Conservation (phyloP, 2,113 vertebrate genomes). For the Eira barbara region DNA sequence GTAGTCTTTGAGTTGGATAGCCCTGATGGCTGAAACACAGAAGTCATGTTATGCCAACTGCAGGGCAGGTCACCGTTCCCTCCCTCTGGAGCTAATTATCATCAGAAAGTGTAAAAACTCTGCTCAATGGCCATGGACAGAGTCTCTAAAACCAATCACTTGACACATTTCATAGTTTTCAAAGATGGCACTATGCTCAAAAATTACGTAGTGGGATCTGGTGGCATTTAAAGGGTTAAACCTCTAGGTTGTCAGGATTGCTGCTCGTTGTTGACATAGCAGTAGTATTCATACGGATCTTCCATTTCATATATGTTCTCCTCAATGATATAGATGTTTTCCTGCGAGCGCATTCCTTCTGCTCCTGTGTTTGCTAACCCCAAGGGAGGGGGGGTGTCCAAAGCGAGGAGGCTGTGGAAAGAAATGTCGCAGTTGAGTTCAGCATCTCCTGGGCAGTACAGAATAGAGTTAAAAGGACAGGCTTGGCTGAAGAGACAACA, state of each 20-base stretch:
- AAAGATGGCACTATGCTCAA: background rate
- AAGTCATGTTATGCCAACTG: background rate
- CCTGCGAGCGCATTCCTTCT: background rate
- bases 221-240: background rate
- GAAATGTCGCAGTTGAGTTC: background rate
- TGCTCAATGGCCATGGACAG: fast-evolving
- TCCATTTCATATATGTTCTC: conserved; percentile 50
- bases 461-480: background rate
- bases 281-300: background rate
- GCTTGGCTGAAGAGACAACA: background rate
- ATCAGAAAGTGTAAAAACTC: background rate
- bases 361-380: background rate
- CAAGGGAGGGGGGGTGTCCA: background rate
- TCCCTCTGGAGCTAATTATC: background rate
- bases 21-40: background rate
- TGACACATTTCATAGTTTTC: background rate
- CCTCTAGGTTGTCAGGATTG: background rate
- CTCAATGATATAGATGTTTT: conserved; percentile 67
- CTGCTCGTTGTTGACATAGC: fast-evolving
- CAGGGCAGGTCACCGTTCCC: background rate
- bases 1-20: background rate
- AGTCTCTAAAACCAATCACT: background rate
- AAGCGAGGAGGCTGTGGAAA: conserved; percentile 50
- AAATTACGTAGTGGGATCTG: background rate
- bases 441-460: background rate